Evolutionary conservation across 2,797 vertebrate species (phyloP), one percentile per base, ranked within the genome.

Genomic region (Eulemur coronatus): DNA sequence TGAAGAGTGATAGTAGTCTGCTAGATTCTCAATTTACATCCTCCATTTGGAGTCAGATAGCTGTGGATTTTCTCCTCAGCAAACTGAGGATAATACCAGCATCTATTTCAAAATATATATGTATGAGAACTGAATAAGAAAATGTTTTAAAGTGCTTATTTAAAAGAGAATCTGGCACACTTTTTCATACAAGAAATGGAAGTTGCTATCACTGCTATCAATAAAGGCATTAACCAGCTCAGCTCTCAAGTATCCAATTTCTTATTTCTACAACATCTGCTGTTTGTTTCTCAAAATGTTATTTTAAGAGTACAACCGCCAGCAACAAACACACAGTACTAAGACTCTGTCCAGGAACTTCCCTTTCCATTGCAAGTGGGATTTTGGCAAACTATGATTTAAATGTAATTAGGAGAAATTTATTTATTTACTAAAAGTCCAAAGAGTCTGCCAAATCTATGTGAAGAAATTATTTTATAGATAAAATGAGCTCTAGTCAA

Each of bases 211-310:
- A 20, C 7, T 7, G 2, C 30, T 72, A 81, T 92, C 90, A 93
- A 57, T 80, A 92, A 81, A 93, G 6, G 33, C 55, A 63, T 86
- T 93, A 89, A 87, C 59, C 76, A 82, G 52, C 43, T 67, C 72
- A 57, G 70, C 30, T 93, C 87, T 89, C 48, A 80, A 95, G 63
- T 48, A 90, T 7, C n/a, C 75, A 52, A 12, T 84, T 89, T 82
- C 92, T 96, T 89, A 82, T 88, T 90, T 92, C 52, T 88, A 81
- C 11, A 90, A 57, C 76, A 67, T 75, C 84, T 96, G 85, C 52
- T 95, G 48, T 78, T 89, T 97, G 48, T 92, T 97, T 95, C 63
- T 92, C 46, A 30, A 91, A 84, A 91, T 38, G 61, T 92, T 94
- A 59, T 78, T 91, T 85, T 72, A 94, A 91, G 70, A 78, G 57